A percentile compares a stretch with the other conserved stretches of the same genome.
Conservation (phyloP, 2,888 invertebrate species). For the Coelopa pilipes region DNA sequence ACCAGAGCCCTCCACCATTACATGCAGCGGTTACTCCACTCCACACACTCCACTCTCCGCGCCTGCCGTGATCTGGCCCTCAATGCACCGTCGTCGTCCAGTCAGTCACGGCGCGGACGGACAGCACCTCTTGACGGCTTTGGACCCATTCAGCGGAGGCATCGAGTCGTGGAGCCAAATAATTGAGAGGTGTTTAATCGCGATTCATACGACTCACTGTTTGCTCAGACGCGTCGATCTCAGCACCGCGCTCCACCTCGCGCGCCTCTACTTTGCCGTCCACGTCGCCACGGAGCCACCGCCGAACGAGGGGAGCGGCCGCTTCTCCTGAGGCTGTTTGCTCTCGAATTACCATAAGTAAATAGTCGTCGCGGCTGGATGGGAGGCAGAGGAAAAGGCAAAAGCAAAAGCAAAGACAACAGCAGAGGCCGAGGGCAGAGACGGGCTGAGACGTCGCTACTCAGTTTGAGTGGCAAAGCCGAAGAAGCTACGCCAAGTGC, state of each 20-base stretch:
- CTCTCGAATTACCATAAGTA: conserved; percentile 18
- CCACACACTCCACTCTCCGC: background rate
- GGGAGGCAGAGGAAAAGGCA: too few species aligned
- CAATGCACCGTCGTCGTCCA: background rate
- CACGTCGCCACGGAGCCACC: too few species aligned
- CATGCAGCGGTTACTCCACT: background rate
- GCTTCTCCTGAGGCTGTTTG: background rate
- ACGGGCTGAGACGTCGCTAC: too few species aligned
- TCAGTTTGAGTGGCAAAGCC: conserved; percentile 19
- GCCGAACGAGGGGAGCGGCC: too few species aligned
- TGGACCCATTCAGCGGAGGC: conserved; percentile 30
- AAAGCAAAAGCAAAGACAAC: too few species aligned
- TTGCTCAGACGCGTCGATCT: conserved; percentile 10
- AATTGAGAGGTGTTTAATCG: conserved; percentile 67
- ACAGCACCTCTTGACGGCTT: conserved; percentile 23
- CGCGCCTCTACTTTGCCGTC: background rate
- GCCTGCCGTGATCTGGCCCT: background rate
- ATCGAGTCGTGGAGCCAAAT: conserved; percentile 51
- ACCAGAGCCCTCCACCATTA: background rate
- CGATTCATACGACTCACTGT: conserved; percentile 49
- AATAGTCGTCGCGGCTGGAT: too few species aligned
- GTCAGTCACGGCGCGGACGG: background rate
- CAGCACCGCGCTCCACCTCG: background rate
- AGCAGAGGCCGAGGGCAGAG: too few species aligned
- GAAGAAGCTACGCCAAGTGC: conserved; percentile 19